Evolutionary conservation across 2,888 invertebrate species (phyloP), one percentile per base, ranked within the genome.

Genomic region (Erannis defoliaria): DNA sequence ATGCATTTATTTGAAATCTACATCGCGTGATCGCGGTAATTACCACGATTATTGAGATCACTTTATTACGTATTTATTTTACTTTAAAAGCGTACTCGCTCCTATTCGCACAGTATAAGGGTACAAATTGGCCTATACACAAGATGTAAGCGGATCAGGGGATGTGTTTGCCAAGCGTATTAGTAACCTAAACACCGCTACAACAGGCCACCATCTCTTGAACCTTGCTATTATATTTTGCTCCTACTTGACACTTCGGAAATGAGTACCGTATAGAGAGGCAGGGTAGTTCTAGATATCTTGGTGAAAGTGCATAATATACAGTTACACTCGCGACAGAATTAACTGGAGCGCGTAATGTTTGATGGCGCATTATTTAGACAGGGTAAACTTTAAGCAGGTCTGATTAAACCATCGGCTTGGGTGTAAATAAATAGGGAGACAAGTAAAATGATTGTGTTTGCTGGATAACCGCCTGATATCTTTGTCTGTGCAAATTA

Each of bases 111-210:
- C 29, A 46, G 29, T 21, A 45, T 40, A 55, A 50, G 38, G 51
- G 50, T 51, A 62, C 56, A 48, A 56, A 62, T 48, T 63, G 54
- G 50, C 48, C 55, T 38, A 59, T 59, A 49, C 58, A 64, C 49
- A 60, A 60, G 49, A 75, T 73, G 70, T 85, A 87, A 84, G 80
- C 82, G 82, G 84, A 85, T 85, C 85, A 83, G 78, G 75, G 71
- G 79, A 73, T 76, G 75, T 85, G 83, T 86, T 86, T 86, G 79
- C 82, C 71, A 75, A 81, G 77, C 76, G 81, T 79, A 86, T 86
- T 86, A 88, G 85, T 81, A 80, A 82, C 78, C 83, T 82, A 88
- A 88, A 85, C 84, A 86, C 77, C 76, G 73, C 78, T 77, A 70
- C 71, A 70, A 68, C 63, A 49, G 70, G 72, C 85, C 82, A 83